A percentile compares a stretch with the other conserved stretches of the same genome.
Conservation (phyloP, 2,113 vertebrate genomes). For the Thunnus thynnus region DNA sequence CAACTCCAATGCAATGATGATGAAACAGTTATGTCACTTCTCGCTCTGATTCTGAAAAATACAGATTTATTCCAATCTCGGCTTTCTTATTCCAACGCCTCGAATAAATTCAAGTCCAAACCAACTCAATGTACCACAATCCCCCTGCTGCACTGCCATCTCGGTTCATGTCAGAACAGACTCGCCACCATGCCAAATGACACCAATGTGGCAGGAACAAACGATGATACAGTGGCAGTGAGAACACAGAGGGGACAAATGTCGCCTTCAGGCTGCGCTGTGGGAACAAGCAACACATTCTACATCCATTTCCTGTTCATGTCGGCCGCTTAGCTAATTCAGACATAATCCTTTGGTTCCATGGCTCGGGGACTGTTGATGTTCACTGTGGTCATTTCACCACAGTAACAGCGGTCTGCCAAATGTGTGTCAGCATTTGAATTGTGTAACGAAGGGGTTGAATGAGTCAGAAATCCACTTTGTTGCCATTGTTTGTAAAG, state of each 20-base stretch:
- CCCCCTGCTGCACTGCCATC: not conserved
- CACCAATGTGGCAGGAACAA: conserved; percentile 43
- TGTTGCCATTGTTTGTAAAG: not conserved
- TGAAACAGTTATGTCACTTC: not conserved
- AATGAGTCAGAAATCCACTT: not conserved
- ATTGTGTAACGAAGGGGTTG: not conserved
- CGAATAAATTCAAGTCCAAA: not conserved
- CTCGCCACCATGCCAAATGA: conserved; percentile 2
- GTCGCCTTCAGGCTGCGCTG: conserved; percentile 31
- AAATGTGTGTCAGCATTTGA: not conserved
- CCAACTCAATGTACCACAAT: accelerated
- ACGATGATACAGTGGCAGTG: conserved; percentile 29
- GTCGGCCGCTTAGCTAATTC: conserved; percentile 29
- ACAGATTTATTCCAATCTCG: not conserved
- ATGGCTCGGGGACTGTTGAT: not conserved
- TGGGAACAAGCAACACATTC: conserved; percentile 42
- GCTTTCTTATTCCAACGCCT: not conserved
- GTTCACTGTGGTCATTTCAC: conserved; percentile 6
- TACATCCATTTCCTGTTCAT: conserved; percentile 15
- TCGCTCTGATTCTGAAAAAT: not conserved
- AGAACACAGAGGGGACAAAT: conserved; percentile 51
- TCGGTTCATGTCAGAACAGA: conserved; percentile 16
- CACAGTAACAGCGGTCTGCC: not conserved
- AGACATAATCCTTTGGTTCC: conserved; percentile 24
- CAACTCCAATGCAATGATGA: not conserved